Percentiles rank a stretch among this genome's conserved stretches.
Conservation (phyloP, 1,140 invertebrate species). For the Arion vulgaris region DNA sequence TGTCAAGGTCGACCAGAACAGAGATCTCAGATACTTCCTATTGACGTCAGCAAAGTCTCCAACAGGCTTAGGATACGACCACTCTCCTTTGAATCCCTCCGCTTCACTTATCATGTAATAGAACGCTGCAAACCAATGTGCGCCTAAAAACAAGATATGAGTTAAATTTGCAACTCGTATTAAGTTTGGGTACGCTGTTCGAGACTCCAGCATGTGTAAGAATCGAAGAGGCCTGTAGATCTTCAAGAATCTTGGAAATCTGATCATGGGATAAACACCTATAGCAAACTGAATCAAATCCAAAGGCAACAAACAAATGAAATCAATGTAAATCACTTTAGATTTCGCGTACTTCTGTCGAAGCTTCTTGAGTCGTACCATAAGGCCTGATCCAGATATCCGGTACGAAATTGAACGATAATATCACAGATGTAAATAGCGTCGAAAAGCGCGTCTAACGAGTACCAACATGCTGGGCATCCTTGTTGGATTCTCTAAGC, state of each 20-base stretch:
- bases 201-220: slow-evolving; percentile 95
- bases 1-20: slow-evolving; percentile 97
- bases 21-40: slow-evolving; percentile 92
- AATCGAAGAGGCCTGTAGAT: slow-evolving; percentile 92
- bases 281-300: slow-evolving; percentile 83
- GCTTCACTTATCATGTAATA: slow-evolving; percentile 94
- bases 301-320: slow-evolving; percentile 86
- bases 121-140: slow-evolving; percentile 98
- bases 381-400: slow-evolving; percentile 96
- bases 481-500: slow-evolving; percentile 86
- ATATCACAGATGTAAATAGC: slow-evolving; percentile 90
- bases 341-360: slow-evolving; percentile 91
- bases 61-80: slow-evolving; percentile 86
- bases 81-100: slow-evolving; percentile 91
- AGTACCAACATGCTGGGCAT: slow-evolving; percentile 81
- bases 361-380: slow-evolving; percentile 93
- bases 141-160: slow-evolving; percentile 93
- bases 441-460: slow-evolving; percentile 88
- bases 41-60: slow-evolving; percentile 87
- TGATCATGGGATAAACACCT: slow-evolving; percentile 69
- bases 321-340: slow-evolving; percentile 88
- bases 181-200: slow-evolving; percentile 95
- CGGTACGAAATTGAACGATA: slow-evolving; percentile 91
- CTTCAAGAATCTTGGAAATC: slow-evolving; percentile 78
- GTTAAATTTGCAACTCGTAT: slow-evolving; percentile 95